These are phyloP conservation scores for Rhamphomyia laevipes DNA, from an alignment of 2,888 invertebrate genomes.

Conservation along the genomic window DNA sequence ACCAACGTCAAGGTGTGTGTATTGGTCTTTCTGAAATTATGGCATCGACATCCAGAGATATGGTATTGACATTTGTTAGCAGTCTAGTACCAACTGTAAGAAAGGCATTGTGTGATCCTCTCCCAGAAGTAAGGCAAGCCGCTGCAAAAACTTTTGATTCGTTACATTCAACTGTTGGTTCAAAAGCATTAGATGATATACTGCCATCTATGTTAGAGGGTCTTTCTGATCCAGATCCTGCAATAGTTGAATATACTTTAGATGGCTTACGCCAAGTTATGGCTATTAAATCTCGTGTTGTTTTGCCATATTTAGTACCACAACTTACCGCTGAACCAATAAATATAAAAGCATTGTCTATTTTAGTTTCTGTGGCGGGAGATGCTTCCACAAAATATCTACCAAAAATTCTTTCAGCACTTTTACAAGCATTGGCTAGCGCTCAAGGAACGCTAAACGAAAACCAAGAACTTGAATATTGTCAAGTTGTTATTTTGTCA, in stretches of 20 bases:
- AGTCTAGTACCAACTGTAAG: slow-evolving; percentile 89
- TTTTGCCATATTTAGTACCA: slow-evolving; percentile 91
- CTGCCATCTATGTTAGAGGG: slow-evolving; percentile 76
- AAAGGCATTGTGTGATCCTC: slow-evolving; percentile 84
- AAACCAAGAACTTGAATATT: slow-evolving; percentile 72
- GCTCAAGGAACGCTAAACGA: slow-evolving; percentile 56
- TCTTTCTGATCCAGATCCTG: slow-evolving; percentile 63
- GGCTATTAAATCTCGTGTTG: slow-evolving; percentile 91
- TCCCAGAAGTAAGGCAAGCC: slow-evolving; percentile 84
- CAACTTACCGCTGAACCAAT: slow-evolving; percentile 81
- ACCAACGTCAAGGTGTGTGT: slow-evolving; percentile 97
- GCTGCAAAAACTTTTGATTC: slow-evolving; percentile 96
- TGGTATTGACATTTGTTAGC: slow-evolving; percentile 81
- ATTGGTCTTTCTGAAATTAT: slow-evolving; percentile 97
- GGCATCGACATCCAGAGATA: slow-evolving; percentile 89
- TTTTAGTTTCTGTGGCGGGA: slow-evolving; percentile 89
- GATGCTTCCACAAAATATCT: slow-evolving; percentile 84
- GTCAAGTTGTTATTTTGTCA: slow-evolving; percentile 84
- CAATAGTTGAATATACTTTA: slow-evolving; percentile 75
- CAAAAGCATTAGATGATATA: slow-evolving; percentile 91
- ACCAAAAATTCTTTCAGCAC: slow-evolving; percentile 82
- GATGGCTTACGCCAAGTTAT: slow-evolving; percentile 96
- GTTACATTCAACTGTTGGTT: slow-evolving; percentile 86
- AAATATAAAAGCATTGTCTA: slow-evolving; percentile 87
- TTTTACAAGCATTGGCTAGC: slow-evolving; percentile 62